Evolutionary conservation across 2,888 invertebrate genomes (phyloP), one percentile per base, ranked within the genome.

Genomic region (Pollenia labialis): DNA sequence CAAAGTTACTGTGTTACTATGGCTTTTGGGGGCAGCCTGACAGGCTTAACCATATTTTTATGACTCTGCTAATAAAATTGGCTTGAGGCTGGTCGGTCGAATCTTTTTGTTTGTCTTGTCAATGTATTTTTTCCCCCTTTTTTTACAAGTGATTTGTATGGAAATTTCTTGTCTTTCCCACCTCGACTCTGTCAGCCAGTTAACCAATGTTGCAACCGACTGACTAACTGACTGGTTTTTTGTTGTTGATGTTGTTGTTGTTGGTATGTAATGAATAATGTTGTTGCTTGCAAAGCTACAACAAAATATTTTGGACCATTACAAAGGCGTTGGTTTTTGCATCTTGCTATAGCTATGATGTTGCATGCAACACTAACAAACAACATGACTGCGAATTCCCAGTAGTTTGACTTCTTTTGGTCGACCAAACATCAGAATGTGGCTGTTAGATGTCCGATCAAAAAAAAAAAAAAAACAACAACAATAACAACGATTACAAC

Each of bases 1-100:
- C 81, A 83, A 83, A 80, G 83, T 86, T 83, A 84, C 56, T 86
- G 54, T 86, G 86, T 86, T 86, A 86, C 71, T 84, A 60, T 66
- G 64, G 69, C 64, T 79, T 54, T 32, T 69, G 52, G 42, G 32
- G 66, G 7, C 48, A 44, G 64, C 11, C 52, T 4, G 18, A 18
- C 79, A 12, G 72, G 14, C 64, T 50, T 40, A 42, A 23, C 11
- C 12, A 12, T 50, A 42, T 60, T 48, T 69, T 50, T 68, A 16
- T 50, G 50, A 23, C 40, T 23, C 32, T 48, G 54, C 14, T 71
- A 54, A 50, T 72, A 44, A 81, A 81, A 72, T 6, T 81, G 50
- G 69, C 54, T 82, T 79, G 60, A 69, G 62, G 69, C 82, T 82
- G 81, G 14, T 48, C 56, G 81, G 14, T 48, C 56, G 23, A 54